These are phyloP conservation scores for Phenganax marumi DNA, from an alignment of 92 coral and sea anemone species.

Conservation along the genomic window DNA sequence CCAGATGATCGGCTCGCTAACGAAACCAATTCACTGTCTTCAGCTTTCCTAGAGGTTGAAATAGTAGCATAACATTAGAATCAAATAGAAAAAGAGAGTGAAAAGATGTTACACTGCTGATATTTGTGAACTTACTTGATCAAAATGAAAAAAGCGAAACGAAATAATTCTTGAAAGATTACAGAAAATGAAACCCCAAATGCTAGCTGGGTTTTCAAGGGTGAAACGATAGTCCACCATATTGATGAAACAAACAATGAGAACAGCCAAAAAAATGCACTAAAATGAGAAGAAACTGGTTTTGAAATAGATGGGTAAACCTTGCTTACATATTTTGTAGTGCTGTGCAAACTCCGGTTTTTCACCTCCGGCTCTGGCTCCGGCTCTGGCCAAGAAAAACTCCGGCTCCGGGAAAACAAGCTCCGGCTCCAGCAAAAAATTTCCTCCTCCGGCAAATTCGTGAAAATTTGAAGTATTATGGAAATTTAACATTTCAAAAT, in stretches of 20 bases:
- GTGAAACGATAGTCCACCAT: conserved; percentile 98
- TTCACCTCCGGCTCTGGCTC: too few relatives aligned
- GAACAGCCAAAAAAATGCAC: conserved; percentile 95
- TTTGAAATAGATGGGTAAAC: too few relatives aligned
- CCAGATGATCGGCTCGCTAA: conserved; percentile 82
- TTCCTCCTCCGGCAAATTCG: too few relatives aligned
- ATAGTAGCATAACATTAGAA: neutral
- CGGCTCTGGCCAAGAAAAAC: too few relatives aligned
- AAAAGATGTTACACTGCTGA: neutral
- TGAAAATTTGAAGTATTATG: too few relatives aligned
- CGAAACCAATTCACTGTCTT: conserved; percentile 83
- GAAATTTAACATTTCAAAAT: too few relatives aligned
- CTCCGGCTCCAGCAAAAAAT: too few relatives aligned
- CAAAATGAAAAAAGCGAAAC: conserved; percentile 77
- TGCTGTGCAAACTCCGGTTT: too few relatives aligned
- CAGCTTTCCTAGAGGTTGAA: conserved; percentile 74
- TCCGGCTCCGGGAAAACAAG: too few relatives aligned
- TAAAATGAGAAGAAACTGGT: conserved; percentile 35
- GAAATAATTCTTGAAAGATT: conserved; percentile 83
- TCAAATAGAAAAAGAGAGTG: neutral
- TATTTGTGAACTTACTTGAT: conserved; percentile 64
- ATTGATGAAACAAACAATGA: conserved; percentile 88
- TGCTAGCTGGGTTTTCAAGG: conserved; percentile 77
- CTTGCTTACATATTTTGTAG: too few relatives aligned
- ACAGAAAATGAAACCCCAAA: conserved; percentile 93